Base-by-base conservation (phyloP, 1,140 invertebrate species). In the Archegozetes longisetosus region DNA sequence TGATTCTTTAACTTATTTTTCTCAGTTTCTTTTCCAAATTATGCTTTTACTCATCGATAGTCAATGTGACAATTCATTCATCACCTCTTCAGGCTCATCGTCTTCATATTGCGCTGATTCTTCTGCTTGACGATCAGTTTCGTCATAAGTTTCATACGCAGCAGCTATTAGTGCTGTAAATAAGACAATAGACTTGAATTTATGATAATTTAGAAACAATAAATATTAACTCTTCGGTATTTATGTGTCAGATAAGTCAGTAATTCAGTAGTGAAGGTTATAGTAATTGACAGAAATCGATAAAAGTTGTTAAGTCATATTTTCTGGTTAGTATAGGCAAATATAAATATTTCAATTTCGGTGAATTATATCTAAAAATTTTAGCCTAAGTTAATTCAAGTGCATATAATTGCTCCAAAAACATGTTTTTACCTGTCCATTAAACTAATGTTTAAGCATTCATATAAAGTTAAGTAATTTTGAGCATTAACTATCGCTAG, bases 71-170 rank as follows among this genome's bases (percentile, higher is more conserved):
- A n/a, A 53, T 26, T 22, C 6, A 53, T 29, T 27, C n/a, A 53
- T 27, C 20, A 29, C 25, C 52, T 17, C 20, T 13, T 23, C 24
- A 26, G 4, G 20, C 28, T 4, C n/a, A 26, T 2, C 27, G n/a
- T 27, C 27, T 29, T 53, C 27, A 20, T 23, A 20, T 3, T 2
- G 13, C 1, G 24, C n/a, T 22, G 54, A 55, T 26, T 55, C 54
- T 13, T 55, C 54, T 29, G 54, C 54, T 1, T 40, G 24, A 17
- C 23, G 54, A 47, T 55, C 54, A 12, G 3, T 20, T 2, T 20
- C 27, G 6, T 55, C 54, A 24, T 55, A 55, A n/a, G 28, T 55
- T 24, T 55, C 54, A 47, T 55, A 55, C 4, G 17, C 20, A 3
- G 17, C 32, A 40, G 17, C 32, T 40, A 40, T 9, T 40, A 40